phyloP scores from a whole-genome alignment of 1,140 invertebrate genomes.

The fruit fly (Drosophila melanogaster) region DNA sequence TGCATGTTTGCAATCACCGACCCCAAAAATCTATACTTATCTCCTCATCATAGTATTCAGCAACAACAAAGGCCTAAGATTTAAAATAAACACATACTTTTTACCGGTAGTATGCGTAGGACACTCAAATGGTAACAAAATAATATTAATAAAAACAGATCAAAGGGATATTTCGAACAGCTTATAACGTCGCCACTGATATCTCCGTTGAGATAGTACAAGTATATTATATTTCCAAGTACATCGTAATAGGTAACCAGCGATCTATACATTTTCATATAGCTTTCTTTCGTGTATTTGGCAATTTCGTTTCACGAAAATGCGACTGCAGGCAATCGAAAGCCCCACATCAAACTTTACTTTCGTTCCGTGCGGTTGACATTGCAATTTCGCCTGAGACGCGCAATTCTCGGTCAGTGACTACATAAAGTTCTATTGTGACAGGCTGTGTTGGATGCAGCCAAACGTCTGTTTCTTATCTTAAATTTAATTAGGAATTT shows the following conservation, averaged over 20 bases:
- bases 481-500: not conserved
- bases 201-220: too few relatives aligned
- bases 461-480: constrained; percentile 52
- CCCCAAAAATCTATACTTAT: constrained; percentile 68
- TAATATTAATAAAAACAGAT: not conserved
- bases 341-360: constrained; percentile 53
- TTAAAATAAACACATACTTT: not conserved
- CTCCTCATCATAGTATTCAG: constrained; percentile 25
- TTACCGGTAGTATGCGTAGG: too few relatives aligned
- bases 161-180: too few relatives aligned
- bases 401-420: constrained; percentile 26
- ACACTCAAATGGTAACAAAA: not conserved
- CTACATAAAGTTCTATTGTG: constrained; percentile 19
- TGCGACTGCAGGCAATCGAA: constrained; percentile 24
- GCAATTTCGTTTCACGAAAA: constrained; percentile 33
- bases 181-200: too few relatives aligned
- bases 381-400: constrained; percentile 17
- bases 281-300: constrained; percentile 15
- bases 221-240: too few relatives aligned
- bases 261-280: not conserved
- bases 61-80: constrained; percentile 22
- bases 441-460: constrained; percentile 4
- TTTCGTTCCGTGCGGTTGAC: constrained; percentile 61
- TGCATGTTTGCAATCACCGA: constrained; percentile 50
- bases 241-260: not conserved